These are phyloP conservation scores for Caenorhabditis tropicalis DNA, from an alignment of 1,140 invertebrate species.

Conservation along the genomic window DNA sequence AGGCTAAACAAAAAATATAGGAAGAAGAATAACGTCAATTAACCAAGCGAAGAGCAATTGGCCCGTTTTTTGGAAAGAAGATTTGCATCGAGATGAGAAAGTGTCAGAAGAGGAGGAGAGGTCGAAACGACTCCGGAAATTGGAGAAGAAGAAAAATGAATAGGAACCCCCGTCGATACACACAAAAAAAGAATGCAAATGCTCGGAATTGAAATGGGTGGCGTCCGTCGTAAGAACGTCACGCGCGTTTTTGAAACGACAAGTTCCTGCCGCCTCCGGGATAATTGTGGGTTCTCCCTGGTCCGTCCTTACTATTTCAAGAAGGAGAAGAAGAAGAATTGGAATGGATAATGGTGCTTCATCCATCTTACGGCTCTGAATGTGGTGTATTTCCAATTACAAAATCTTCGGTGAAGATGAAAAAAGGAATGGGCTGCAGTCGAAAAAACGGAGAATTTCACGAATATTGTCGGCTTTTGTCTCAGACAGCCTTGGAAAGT, in stretches of 20 bases:
- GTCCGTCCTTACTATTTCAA: not conserved
- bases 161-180: not conserved
- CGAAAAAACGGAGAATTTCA: not conserved
- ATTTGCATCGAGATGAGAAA: not conserved
- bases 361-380: not conserved
- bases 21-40: no score
- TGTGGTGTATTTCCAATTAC: not conserved
- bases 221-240: not conserved
- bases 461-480: no score
- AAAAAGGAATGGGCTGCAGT: not conserved
- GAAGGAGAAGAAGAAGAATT: no score
- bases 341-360: not conserved
- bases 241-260: not conserved
- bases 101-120: not conserved
- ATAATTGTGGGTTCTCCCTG: conserved; percentile 32
- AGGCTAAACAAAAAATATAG: no score
- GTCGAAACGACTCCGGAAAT: not conserved
- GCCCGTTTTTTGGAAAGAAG: not conserved
- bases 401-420: not conserved
- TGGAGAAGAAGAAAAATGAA: not conserved
- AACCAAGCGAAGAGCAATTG: no score
- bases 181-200: conserved; percentile 6
- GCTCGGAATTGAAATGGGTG: not conserved
- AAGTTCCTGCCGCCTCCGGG: not conserved
- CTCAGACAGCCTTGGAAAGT: no score